Conservation (phyloP, 2,888 invertebrate genomes). For the Neoaliturus tenellus region DNA sequence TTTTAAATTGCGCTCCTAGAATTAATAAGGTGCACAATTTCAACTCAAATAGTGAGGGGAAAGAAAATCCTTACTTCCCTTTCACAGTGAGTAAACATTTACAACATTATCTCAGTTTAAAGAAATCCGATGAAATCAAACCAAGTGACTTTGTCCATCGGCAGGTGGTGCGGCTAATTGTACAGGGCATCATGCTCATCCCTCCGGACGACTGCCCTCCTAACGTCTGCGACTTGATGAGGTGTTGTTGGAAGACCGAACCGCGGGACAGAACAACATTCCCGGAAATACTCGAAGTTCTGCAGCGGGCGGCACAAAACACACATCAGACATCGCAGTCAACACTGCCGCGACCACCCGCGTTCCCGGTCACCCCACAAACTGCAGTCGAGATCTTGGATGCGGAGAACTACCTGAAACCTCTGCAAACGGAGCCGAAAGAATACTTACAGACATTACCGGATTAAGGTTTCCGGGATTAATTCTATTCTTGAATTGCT, state of each 20-base stretch:
- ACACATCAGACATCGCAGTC: slow-evolving; percentile 34
- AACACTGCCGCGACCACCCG: slow-evolving; percentile 64
- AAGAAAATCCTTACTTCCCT: no score
- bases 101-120: no score
- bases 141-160: no score
- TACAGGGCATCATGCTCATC: slow-evolving; percentile 86
- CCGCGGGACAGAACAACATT: slow-evolving; percentile 86
- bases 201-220: slow-evolving; percentile 87
- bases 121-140: no score
- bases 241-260: slow-evolving; percentile 87
- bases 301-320: slow-evolving; percentile 73
- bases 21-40: no score
- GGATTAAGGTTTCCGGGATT: slow-evolving; percentile 58
- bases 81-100: no score
- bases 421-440: slow-evolving; percentile 73
- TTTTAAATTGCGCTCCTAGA: no score
- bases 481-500: no score
- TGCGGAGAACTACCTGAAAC: slow-evolving; percentile 81
- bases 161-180: slow-evolving; percentile 84
- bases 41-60: no score
- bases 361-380: slow-evolving; percentile 58
- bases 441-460: slow-evolving; percentile 78
- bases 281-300: slow-evolving; percentile 80
- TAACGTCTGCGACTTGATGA: slow-evolving; percentile 85
- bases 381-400: slow-evolving; percentile 74